Conservation (phyloP, 2,797 vertebrate species). For the Enteromius anoplus region DNA sequence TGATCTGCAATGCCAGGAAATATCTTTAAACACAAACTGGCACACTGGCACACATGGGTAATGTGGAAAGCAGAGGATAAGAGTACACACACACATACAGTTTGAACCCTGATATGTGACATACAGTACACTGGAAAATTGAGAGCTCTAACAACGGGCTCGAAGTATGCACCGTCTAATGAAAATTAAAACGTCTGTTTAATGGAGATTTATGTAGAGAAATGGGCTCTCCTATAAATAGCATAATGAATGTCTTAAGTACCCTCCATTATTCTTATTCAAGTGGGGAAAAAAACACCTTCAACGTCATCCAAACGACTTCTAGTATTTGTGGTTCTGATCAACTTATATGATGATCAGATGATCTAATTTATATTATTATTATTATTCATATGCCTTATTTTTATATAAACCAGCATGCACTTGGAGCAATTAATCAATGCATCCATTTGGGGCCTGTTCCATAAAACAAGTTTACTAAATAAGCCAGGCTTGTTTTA, state of each 20-base stretch:
- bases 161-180: not conserved
- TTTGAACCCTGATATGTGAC: no score
- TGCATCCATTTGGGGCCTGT: no score
- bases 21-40: constrained; percentile 47
- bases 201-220: not conserved
- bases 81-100: not conserved
- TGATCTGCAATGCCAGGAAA: constrained; percentile 63
- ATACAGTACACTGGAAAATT: not conserved
- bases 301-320: not conserved
- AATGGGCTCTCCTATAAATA: not conserved
- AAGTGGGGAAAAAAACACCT: not conserved
- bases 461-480: no score
- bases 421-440: not conserved
- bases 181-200: not conserved
- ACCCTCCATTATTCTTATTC: not conserved
- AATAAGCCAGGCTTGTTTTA: no score
- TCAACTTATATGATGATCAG: not conserved
- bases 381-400: not conserved
- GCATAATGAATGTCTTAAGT: not conserved
- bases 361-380: not conserved
- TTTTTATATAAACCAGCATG: not conserved
- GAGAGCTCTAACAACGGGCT: not conserved
- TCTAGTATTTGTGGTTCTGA: not conserved
- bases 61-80: constrained; percentile 9
- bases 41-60: constrained; percentile 4